These are phyloP conservation scores for Drosophila serrata DNA, from an alignment of 1,140 invertebrate genomes.

Conservation along the genomic window DNA sequence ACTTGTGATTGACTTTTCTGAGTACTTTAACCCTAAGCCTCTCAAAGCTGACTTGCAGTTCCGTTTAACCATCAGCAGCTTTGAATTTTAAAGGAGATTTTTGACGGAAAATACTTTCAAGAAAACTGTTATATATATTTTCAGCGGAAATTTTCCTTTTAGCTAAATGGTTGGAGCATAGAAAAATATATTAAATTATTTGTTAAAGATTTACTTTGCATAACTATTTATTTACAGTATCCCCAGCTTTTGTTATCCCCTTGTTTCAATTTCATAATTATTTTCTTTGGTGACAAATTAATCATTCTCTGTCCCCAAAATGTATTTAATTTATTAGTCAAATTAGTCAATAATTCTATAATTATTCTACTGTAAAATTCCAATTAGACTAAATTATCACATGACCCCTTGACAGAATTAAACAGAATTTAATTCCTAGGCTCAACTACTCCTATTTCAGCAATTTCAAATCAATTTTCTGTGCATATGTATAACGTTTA, in stretches of 20 bases:
- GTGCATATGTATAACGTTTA: background rate
- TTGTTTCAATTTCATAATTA: background rate
- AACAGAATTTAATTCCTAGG: background rate
- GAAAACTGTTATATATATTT: background rate
- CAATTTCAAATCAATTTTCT: conserved; percentile 9
- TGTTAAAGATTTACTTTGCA: background rate
- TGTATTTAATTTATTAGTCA: background rate
- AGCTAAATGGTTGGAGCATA: background rate
- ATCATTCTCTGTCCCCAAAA: background rate
- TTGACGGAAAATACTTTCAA: background rate
- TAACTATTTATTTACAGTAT: background rate
- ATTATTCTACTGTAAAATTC: background rate
- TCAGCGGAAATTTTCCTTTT: background rate
- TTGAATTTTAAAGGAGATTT: background rate
- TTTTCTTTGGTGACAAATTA: background rate
- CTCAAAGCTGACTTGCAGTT: conserved; percentile 40
- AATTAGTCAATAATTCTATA: background rate
- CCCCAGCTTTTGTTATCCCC: background rate
- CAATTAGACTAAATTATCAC: background rate
- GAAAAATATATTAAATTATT: background rate
- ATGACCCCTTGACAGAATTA: background rate
- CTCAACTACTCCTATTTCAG: background rate
- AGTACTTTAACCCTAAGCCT: conserved; percentile 33
- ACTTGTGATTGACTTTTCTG: conserved; percentile 30
- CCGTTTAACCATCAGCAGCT: background rate